Percentiles rank a stretch among this genome's conserved stretches.
These are phyloP conservation scores for Lasioglossum vierecki DNA, from an alignment of 2,888 invertebrate genomes.

Conservation along the genomic window DNA sequence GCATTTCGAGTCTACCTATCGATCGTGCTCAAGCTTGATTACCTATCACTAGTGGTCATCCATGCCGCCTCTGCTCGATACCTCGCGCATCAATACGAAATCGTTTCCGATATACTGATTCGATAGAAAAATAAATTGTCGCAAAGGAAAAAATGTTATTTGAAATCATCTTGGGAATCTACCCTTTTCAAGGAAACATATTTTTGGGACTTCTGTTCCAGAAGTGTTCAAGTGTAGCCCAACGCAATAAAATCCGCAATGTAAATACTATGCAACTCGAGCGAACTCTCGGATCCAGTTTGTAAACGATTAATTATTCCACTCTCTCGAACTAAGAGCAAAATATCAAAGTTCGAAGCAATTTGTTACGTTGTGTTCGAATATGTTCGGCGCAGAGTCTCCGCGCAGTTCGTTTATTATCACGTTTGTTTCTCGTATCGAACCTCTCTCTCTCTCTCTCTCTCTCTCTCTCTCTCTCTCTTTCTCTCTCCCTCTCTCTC, in stretches of 20 bases:
- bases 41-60: neutral
- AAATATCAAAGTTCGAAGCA: neutral
- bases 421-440: neutral
- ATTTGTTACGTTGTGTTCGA: neutral
- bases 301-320: neutral
- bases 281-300: no score
- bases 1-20: conserved; percentile 4
- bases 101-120: neutral
- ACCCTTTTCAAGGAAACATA: no score
- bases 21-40: conserved; percentile 5
- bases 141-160: no score
- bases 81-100: neutral
- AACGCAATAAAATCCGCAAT: no score
- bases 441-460: neutral
- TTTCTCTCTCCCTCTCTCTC: no score
- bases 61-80: neutral
- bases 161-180: no score
- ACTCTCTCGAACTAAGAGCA: neutral
- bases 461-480: neutral
- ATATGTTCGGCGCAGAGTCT: neutral
- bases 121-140: neutral
- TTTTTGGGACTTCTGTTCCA: no score
- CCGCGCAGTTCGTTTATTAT: neutral
- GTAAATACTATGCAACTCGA: neutral
- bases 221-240: no score